Percentiles rank a stretch among this genome's conserved stretches.
These are phyloP conservation scores for Ormyrus thymus DNA, from an alignment of 2,888 invertebrate genomes.

Conservation along the genomic window DNA sequence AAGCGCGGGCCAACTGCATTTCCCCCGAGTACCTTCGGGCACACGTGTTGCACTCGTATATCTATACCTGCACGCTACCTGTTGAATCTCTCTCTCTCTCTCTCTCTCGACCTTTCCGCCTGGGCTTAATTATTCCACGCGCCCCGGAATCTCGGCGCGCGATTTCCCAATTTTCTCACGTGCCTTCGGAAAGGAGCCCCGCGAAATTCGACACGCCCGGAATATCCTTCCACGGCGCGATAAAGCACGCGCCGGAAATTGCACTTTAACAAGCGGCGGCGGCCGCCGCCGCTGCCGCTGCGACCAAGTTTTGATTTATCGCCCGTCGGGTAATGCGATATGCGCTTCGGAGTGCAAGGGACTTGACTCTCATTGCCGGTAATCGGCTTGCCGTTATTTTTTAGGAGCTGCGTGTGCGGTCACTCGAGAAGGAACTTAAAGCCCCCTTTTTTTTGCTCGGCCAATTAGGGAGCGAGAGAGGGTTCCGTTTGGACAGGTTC, in stretches of 20 bases:
- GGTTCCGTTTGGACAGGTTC: no score
- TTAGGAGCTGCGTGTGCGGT: no score
- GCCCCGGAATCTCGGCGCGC: neutral
- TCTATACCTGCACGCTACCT: constrained; percentile 22
- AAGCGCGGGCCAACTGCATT: neutral
- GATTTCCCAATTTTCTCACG: constrained; percentile 49
- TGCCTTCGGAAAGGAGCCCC: constrained; percentile 8
- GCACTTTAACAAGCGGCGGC: constrained; percentile 18
- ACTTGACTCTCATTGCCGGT: constrained; percentile 10
- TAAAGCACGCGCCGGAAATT: constrained; percentile 38
- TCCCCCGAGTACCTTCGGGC: constrained; percentile 11
- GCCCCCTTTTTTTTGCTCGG: constrained; percentile 1
- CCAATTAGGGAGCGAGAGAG: no score
- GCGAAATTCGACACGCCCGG: constrained; percentile 23
- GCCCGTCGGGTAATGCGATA: constrained; percentile 23
- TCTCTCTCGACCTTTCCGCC: neutral
- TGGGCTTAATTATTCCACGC: constrained; percentile 53
- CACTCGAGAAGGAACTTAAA: no score
- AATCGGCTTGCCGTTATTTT: neutral
- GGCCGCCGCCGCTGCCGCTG: neutral
- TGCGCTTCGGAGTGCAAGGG: neutral
- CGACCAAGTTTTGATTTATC: constrained; percentile 42
- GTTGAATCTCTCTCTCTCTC: constrained; percentile 29
- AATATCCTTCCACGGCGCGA: constrained; percentile 7
- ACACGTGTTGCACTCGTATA: constrained; percentile 16